Evolutionary conservation across 2,797 vertebrate genomes (phyloP), one percentile per base, ranked within the genome.

Genomic region (Darevskia nairensis): DNA sequence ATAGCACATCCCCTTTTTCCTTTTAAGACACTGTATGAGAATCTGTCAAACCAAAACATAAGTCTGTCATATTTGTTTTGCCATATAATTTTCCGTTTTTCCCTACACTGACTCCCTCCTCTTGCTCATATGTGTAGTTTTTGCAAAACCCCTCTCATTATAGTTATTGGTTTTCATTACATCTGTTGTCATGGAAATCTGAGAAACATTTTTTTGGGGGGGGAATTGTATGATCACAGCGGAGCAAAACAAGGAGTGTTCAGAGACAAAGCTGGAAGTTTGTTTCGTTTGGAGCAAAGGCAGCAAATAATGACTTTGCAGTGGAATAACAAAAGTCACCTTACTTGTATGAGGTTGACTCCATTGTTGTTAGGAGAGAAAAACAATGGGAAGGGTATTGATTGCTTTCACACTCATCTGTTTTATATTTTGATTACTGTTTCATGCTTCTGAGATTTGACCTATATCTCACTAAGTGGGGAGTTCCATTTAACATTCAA

Each of bases 161-260:
- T 87, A 91, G 75, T 89, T 92, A 78, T 81, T 93, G 89, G 80
- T 90, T 92, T 93, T 75, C 27, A 41, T 82, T 82, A 21, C 46
- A 86, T 55, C 29, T 96, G 95, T 93, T 96, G 94, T 96, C 95
- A 95, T 91, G 94, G 95, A 96, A 97, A 97, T 95, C 91, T 95
- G 90, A 95, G 85, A 95, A 92, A 94, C 94, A 46, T 64, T 23
- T 69, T 83, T 21, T 50, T 27, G 90, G 17, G 0, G n/a, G 8
- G 25, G 25, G 93, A 90, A 93, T 91, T 93, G 74, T 92, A 76
- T 80, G 90, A 92, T 92, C 88, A 91, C 91, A 89, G 74, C 69
- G 86, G 86, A 86, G 78, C 89, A 74, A 82, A 82, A 41, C 55
- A 84, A 46, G 55, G n/a, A 92, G 66, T 87, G 90, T 23, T 27